phyloP scores from a whole-genome alignment of 2,113 vertebrate genomes.

The Eolophus roseicapilla region DNA sequence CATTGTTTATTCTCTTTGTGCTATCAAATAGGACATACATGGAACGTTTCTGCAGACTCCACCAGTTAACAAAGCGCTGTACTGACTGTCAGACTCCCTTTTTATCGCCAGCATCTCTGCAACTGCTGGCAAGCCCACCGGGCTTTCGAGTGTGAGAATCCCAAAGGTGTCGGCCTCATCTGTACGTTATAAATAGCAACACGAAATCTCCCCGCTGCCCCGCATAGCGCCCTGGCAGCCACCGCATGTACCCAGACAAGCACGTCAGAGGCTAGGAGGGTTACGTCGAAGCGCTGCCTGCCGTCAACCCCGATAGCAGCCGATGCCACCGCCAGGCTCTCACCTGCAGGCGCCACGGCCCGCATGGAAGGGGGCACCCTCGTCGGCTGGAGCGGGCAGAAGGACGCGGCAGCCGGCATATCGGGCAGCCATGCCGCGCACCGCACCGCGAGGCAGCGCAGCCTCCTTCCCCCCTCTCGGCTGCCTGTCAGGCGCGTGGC shows the following conservation, averaged over 20 bases:
- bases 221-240: neutral
- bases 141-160: neutral
- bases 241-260: neutral
- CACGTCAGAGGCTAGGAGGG: neutral
- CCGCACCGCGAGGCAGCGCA: neutral
- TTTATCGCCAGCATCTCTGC: neutral
- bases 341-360: too few relatives aligned
- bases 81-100: neutral
- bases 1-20: neutral
- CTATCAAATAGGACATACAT: neutral
- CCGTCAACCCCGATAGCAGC: too few relatives aligned
- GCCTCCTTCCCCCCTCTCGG: too few relatives aligned
- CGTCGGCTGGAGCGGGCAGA: neutral
- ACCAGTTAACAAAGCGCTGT: neutral
- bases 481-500: neutral
- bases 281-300: neutral
- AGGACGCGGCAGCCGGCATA: too few relatives aligned
- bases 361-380: too few relatives aligned
- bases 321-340: neutral
- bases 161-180: neutral
- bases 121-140: neutral
- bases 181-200: neutral
- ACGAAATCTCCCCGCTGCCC: neutral
- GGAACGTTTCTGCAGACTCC: neutral
- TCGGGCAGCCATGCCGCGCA: neutral